Percentiles rank a stretch among this genome's conserved stretches.
Evolutionary conservation across 2,113 vertebrate genomes (phyloP).

Genomic region (Symphodus melops): DNA sequence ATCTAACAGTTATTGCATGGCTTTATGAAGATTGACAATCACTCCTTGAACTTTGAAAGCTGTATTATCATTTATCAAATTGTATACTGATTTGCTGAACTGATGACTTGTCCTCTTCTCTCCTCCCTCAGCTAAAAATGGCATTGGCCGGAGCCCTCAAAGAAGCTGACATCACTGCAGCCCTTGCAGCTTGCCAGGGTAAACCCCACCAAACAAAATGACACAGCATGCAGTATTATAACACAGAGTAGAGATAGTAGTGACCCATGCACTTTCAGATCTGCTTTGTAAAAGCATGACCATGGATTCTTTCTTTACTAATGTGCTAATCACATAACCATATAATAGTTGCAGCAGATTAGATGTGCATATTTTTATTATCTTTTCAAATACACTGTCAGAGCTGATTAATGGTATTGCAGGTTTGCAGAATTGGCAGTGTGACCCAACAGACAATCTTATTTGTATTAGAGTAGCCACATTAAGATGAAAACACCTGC

Average conservation of each 20-base stretch:
- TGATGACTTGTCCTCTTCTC: constrained; percentile 62
- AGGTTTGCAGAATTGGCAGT: neutral
- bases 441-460: too few species aligned
- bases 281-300: neutral
- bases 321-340: neutral
- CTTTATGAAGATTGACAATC: constrained; percentile 19
- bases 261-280: neutral
- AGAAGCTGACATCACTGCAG: constrained; percentile 86
- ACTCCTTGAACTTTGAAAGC: constrained; percentile 22
- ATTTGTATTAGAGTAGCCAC: too few species aligned
- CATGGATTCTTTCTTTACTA: neutral
- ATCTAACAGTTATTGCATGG: constrained; percentile 42
- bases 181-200: constrained; percentile 85
- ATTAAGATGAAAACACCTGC: neutral
- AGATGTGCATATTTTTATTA: neutral
- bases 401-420: neutral
- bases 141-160: constrained; percentile 81
- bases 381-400: neutral
- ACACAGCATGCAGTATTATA: neutral
- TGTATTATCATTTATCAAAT: constrained; percentile 18
- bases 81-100: constrained; percentile 39
- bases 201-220: constrained; percentile 21
- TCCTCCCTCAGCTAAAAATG: constrained; percentile 77
- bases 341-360: neutral
- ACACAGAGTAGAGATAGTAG: neutral